Evolutionary conservation across 2,888 invertebrate species (phyloP).

Genomic region (Zygothrica quintamaculata): DNA sequence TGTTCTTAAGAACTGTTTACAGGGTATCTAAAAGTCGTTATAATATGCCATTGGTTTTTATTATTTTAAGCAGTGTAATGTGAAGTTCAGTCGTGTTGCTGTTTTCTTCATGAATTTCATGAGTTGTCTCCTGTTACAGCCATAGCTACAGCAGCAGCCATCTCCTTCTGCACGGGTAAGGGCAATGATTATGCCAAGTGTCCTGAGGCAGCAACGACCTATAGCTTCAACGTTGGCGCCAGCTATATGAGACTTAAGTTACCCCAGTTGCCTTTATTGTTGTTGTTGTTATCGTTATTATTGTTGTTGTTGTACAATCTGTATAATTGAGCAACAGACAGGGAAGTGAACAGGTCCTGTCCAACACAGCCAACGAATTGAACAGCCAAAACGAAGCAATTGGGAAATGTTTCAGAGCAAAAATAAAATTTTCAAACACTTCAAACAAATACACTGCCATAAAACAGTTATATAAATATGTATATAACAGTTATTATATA

Average conservation of each 20-base stretch:
- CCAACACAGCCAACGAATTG: constrained; percentile 41
- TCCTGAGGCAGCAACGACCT: constrained; percentile 42
- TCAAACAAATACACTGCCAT: no score
- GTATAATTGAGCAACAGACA: constrained; percentile 71
- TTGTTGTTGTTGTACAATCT: constrained; percentile 47
- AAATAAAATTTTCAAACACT: no score
- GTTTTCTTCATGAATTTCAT: constrained; percentile 67
- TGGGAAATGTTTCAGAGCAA: constrained; percentile 13
- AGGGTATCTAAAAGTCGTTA: constrained; percentile 9
- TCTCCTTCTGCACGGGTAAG: constrained; percentile 25
- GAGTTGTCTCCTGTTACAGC: constrained; percentile 54
- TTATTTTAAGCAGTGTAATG: constrained; percentile 12
- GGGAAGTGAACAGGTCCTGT: constrained; percentile 32
- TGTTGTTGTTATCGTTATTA: constrained; percentile 11
- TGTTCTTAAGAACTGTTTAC: neutral
- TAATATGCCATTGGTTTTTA: neutral
- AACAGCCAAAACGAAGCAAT: constrained; percentile 51
- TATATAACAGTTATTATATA: no score
- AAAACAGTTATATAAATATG: no score
- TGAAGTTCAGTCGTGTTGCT: constrained; percentile 39
- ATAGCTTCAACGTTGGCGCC: constrained; percentile 9
- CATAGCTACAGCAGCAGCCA: constrained; percentile 5
- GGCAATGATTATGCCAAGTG: constrained; percentile 69
- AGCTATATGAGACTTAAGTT: constrained; percentile 21
- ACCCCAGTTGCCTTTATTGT: constrained; percentile 5